Evolutionary conservation across 2,797 vertebrate genomes (phyloP), one percentile per base, ranked within the genome.

Genomic region (Chelidonichthys spinosus): DNA sequence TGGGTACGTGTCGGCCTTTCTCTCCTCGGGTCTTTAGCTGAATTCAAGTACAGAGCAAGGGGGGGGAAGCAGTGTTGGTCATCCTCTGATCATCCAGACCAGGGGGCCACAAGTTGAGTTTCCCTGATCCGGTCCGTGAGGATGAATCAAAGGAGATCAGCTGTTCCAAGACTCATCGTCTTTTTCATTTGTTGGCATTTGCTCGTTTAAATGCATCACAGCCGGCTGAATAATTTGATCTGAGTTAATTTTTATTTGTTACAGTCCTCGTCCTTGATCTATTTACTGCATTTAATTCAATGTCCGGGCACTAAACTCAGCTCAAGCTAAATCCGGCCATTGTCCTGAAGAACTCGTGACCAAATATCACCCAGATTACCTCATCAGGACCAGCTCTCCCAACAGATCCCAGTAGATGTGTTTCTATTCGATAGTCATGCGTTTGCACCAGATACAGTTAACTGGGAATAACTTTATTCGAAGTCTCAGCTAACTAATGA

Each of bases 281-380:
- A 33, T 63, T 74, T 36, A 35, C 4, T 40, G 32, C 25, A 59
- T 73, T 73, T 66, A 54, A 72, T 61, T 81, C 63, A 63, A 76
- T 78, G 54, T 74, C 37, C 46, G 17, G 47, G 53, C 35, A 69
- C 42, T 52, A 42, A 47, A 53, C 8, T 54, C 4, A 47, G 18
- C 56, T 64, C 58, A 63, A 50, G 49, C 42, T 54, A 33, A 77
- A 69, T 63, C 47, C 32, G 5, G 49, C 52, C 4, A 9, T 36
- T 40, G 59, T 66, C 0, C 4, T 42, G 46, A 84, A 60, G 49
- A 71, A 40, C 47, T 13, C 59, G 43, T 25, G 25, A 25, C 25
- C 25, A 25, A 25, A 25, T 25, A 25, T 25, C 25, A 25, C 25
- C 25, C 25, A 25, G 25, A 25, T 25, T 25, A 25, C 25, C 25